Evolutionary conservation across 2,888 invertebrate species (phyloP).

Genomic region (Trisateles emortualis): DNA sequence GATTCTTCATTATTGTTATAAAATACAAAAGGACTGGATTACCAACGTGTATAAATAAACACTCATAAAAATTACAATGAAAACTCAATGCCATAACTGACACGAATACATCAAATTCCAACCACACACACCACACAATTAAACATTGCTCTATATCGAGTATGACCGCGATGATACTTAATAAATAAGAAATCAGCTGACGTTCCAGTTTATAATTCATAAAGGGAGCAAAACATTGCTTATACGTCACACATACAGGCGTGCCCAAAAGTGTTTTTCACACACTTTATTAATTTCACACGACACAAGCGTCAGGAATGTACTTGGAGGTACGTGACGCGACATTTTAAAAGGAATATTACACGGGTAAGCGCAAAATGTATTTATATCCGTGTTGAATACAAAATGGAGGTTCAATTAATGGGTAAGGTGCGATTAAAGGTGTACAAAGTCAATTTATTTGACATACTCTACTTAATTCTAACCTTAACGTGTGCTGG

Average conservation of each 20-base stretch:
- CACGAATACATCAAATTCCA: conserved; percentile 21
- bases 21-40: background rate
- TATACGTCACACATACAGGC: conserved; percentile 28
- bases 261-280: conserved; percentile 44
- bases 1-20: background rate
- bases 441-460: conserved; percentile 26
- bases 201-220: conserved; percentile 13
- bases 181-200: conserved; percentile 15
- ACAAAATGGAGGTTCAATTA: conserved; percentile 44
- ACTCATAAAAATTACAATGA: background rate
- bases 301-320: conserved; percentile 51
- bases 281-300: conserved; percentile 54
- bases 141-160: conserved; percentile 9
- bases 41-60: background rate
- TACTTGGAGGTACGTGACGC: conserved; percentile 68
- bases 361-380: conserved; percentile 60
- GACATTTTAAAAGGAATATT: conserved; percentile 74
- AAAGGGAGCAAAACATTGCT: conserved; percentile 20
- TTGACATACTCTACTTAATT: conserved; percentile 12
- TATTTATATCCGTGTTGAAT: conserved; percentile 49
- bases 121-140: conserved; percentile 14
- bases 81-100: conserved; percentile 4
- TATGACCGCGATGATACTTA: conserved; percentile 9
- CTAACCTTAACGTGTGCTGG: conserved; percentile 9
- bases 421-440: conserved; percentile 35